phyloP scores from a whole-genome alignment of 2,113 vertebrate species.

The Lucifuga dentata region DNA sequence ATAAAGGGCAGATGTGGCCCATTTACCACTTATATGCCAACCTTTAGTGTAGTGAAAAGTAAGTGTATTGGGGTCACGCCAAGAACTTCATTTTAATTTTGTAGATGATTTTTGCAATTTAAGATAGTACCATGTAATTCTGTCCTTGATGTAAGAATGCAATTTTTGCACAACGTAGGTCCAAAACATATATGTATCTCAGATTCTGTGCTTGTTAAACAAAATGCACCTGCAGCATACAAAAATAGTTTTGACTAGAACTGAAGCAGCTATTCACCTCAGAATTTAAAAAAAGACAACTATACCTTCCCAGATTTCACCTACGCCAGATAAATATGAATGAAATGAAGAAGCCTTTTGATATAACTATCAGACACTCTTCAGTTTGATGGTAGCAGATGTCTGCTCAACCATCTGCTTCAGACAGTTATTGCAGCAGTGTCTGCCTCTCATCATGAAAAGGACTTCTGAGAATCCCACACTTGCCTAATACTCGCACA shows the following conservation, averaged over 20 bases:
- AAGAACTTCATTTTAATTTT: no score
- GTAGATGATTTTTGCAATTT: no score
- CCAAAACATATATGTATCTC: neutral
- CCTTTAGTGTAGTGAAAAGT: no score
- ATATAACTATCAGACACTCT: constrained; percentile 52
- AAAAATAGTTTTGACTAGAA: neutral
- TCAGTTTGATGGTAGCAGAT: constrained; percentile 45
- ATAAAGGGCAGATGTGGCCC: no score
- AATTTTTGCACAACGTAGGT: no score
- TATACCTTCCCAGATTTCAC: constrained; percentile 21
- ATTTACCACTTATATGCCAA: no score
- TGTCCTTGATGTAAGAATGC: no score
- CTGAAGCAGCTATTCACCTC: constrained; percentile 1
- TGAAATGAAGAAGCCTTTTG: constrained; percentile 51
- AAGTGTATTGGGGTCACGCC: no score
- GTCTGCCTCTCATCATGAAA: constrained; percentile 46
- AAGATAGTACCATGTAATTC: no score
- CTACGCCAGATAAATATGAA: constrained; percentile 22
- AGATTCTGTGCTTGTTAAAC: constrained; percentile 17
- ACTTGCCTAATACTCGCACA: constrained; percentile 41
- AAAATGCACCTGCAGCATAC: constrained; percentile 5
- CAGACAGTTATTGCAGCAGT: constrained; percentile 23
- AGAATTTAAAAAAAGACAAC: constrained; percentile 14
- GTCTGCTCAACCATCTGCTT: constrained; percentile 59
- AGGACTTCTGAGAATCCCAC: constrained; percentile 37